phyloP scores from a whole-genome alignment of 2,888 invertebrate species.

The Chymomyza amoena region DNA sequence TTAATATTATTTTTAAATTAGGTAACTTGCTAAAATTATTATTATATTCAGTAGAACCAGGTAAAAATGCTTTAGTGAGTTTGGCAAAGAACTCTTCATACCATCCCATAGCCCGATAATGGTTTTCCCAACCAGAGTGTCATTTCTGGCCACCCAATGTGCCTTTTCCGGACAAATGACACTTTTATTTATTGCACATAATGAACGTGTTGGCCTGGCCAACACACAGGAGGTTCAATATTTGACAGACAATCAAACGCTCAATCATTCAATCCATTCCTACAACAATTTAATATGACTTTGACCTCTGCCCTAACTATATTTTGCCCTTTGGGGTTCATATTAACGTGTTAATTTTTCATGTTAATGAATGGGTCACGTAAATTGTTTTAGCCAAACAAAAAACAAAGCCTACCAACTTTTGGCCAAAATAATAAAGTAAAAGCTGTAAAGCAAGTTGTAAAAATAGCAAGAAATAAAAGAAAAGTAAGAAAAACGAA shows the following conservation, averaged over 20 bases:
- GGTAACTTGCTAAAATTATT: too few relatives aligned
- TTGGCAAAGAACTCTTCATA: too few relatives aligned
- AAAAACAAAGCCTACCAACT: background rate
- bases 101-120: too few relatives aligned
- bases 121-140: too few relatives aligned
- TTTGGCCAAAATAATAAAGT: background rate
- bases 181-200: too few relatives aligned
- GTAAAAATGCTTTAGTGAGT: too few relatives aligned
- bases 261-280: background rate
- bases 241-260: background rate
- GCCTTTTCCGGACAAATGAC: too few relatives aligned
- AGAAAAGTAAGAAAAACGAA: background rate
- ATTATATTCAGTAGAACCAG: too few relatives aligned
- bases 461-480: background rate
- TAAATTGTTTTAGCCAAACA: conserved; percentile 33
- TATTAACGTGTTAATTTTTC: conserved; percentile 33
- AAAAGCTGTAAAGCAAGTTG: background rate
- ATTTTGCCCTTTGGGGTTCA: conserved; percentile 2
- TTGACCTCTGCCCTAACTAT: background rate
- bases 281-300: background rate
- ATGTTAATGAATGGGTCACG: conserved; percentile 47
- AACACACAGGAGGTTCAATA: background rate
- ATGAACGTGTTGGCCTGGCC: too few relatives aligned
- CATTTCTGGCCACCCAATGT: too few relatives aligned
- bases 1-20: too few relatives aligned